Evolutionary conservation across 2,797 vertebrate genomes (phyloP), one percentile per base, ranked within the genome.

Genomic region (Furcifer pardalis): DNA sequence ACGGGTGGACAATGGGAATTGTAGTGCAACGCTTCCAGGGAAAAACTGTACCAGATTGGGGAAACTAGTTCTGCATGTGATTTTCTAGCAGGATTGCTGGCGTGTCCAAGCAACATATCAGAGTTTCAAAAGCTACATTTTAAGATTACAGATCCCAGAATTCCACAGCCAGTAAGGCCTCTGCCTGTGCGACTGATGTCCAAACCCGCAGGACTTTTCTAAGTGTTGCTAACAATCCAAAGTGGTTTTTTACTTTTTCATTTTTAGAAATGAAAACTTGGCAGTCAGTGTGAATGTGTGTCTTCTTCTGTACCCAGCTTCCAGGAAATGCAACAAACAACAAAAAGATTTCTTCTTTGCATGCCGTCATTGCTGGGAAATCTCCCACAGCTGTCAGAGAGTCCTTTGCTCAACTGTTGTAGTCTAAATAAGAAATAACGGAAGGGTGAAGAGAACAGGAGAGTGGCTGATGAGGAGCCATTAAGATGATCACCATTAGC

Each of bases 281-380:
- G 81, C 81, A n/a, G 35, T n/a, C 42, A 46, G 10, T 35, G 5
- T 44, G 37, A 46, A 6, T 35, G 5, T 44, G 37, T 2, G 37
- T 69, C 59, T 7, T 30, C 35, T 42, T 21, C 60, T 37, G 25
- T 66, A 63, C 77, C 35, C 66, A 68, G 49, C 63, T 85, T 69
- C 84, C 84, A 85, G 63, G 79, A 69, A 71, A 60, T 25, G 7
- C 35, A 32, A 59, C 46, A 56, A 46, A 44, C 46, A 75, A 68
- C 8, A 30, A 69, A 66, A 44, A 27, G 2, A 25, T 15, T 73
- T 19, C 59, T 79, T 10, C 72, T 74, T 56, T 21, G 19, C 19
- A 35, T 30, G 66, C 32, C 19, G 21, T 46, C 63, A 35, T 44
- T 77, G 72, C 72, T 76, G 79, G 79, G 84, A 85, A 81, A 52